Conservation (phyloP, 2,888 invertebrate species). For the Mallateleia sp. region DNA sequence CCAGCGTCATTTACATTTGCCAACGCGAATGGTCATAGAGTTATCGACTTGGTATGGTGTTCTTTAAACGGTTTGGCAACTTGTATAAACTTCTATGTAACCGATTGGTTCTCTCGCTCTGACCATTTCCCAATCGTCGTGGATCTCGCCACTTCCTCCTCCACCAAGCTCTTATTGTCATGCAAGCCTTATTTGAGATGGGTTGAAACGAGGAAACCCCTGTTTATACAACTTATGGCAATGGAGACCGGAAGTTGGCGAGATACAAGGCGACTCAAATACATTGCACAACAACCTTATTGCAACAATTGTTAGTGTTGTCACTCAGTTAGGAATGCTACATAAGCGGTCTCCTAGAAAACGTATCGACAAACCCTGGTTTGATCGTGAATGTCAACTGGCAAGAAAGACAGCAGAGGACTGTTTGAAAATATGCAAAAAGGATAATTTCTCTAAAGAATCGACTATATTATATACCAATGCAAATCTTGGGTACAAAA, state of each 20-base stretch:
- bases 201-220: not conserved
- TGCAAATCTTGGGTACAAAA: too few species aligned
- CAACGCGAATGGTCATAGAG: not conserved
- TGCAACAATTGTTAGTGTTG: not conserved
- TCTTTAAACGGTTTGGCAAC: not conserved
- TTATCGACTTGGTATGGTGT: conserved; percentile 22
- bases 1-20: conserved; percentile 21
- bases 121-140: conserved; percentile 10
- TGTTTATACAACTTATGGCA: not conserved
- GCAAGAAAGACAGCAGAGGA: not conserved
- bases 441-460: not conserved
- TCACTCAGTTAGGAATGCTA: not conserved
- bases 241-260: conserved; percentile 2
- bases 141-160: not conserved
- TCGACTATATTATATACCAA: too few species aligned
- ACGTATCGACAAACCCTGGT: not conserved
- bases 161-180: too few species aligned
- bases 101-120: not conserved
- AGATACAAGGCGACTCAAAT: not conserved
- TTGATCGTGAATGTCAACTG: not conserved
- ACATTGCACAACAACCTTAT: not conserved
- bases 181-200: not conserved
- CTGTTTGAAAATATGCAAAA: not conserved
- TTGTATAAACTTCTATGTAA: not conserved
- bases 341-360: not conserved